Evolutionary conservation across 2,113 vertebrate genomes (phyloP), one percentile per base, ranked within the genome.

Genomic region (Ondatra zibethicus): DNA sequence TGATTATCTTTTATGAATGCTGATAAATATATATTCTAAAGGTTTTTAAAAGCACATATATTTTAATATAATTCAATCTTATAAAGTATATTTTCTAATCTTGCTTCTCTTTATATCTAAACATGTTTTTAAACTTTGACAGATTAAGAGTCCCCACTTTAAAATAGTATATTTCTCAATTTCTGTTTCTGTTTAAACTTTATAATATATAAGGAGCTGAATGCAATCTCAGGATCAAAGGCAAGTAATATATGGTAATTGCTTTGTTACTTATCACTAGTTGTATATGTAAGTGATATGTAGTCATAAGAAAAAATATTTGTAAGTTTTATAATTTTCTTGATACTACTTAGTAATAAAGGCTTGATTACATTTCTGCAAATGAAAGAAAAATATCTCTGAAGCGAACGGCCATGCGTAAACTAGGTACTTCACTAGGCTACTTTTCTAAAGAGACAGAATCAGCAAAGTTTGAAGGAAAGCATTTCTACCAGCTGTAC

Each of bases 351-450:
- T 84, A 36, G 5, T 65, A 75, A 91, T 73, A 50, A 92, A 61
- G 65, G 6, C 45, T 91, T 93, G 42, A 70, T 76, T 90, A 39
- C 7, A 17, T 14, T 88, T 87, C 8, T 47, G 65, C 4, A 68
- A 96, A 78, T 94, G n/a, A 89, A 88, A 92, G 9, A 19, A 85
- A 87, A 82, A 75, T 68, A 81, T 72, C 84, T 95, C 19, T 77
- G 45, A 91, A 9, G 36, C 7, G 6, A 72, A 39, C 12, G 78
- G 68, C 21, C 66, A 78, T 9, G 33, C 23, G 39, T 47, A 85
- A 88, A 81, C 17, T 21, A 16, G 70, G 70, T 45, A 47, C 17
- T 86, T 78, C 17, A 39, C 36, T 77, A 76, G 75, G 12, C 17
- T 31, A 55, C 21, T 78, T 70, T 47, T 81, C 65, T 45, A 78